phyloP scores from a whole-genome alignment of 2,113 vertebrate species.

The Podarcis muralis region DNA sequence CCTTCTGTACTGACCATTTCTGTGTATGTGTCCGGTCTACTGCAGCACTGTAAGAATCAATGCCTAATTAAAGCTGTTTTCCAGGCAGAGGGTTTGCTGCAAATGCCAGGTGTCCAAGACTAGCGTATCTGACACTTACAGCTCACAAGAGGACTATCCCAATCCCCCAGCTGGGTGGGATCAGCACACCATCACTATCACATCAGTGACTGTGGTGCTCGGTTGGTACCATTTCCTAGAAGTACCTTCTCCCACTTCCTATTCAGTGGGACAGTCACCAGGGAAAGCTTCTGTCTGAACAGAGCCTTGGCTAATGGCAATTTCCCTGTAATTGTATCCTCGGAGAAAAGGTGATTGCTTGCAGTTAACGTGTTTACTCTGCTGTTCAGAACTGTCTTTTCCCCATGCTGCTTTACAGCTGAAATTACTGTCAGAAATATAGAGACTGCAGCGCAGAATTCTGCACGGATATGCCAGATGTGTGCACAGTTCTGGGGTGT shows the following conservation, averaged over 20 bases:
- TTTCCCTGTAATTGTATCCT: background rate
- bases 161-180: background rate
- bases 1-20: background rate
- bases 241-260: background rate
- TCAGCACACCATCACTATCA: background rate
- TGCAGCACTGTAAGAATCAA: background rate
- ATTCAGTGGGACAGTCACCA: background rate
- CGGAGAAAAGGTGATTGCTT: background rate
- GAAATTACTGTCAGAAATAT: constrained; percentile 11
- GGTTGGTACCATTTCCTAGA: background rate
- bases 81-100: background rate
- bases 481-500: background rate
- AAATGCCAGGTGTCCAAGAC: background rate
- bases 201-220: background rate
- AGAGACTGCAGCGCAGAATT: background rate
- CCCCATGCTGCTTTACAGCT: background rate
- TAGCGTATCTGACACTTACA: background rate
- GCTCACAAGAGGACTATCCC: background rate
- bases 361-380: constrained; percentile 2
- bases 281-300: background rate
- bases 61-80: constrained; percentile 20
- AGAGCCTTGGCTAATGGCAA: constrained; percentile 1
- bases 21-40: background rate
- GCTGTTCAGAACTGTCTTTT: background rate
- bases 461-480: background rate